Base-by-base conservation (phyloP, 2,888 invertebrate genomes). In the Rhopalosiphum nymphaeae region DNA sequence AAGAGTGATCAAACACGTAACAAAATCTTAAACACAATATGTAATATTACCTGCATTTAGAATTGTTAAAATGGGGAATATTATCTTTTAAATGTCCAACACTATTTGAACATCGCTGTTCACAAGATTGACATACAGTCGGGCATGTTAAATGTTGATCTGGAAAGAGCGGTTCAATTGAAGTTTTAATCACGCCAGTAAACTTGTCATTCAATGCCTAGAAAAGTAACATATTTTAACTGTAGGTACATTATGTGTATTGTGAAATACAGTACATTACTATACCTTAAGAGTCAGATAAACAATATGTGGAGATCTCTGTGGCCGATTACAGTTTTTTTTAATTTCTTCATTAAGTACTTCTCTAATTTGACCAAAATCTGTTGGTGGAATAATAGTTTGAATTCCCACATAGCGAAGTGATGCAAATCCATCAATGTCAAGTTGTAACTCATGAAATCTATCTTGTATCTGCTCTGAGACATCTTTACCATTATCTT, bases 71-170 rank as follows among this genome's bases (percentile, higher is more conserved):
- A 96, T 97, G 97, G 29, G 97, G 96, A 95, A 97, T 96, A 25
- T 97, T 97, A 94, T 97, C 97, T 56, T 96, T 96, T 87, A 96
- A 96, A 95, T 97, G 97, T 0, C 97, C 97, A 97, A 97, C 97
- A 44, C 97, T 97, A 93, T 97, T 96, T 95, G 96, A 96, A 95
- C 97, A 97, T 53, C 97, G 96, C 92, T 96, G 96, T 92, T 96
- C 96, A 96, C 98, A 98, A 5, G 97, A 97, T 94, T 97, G 96
- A 95, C 98, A 98, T 95, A 97, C 97, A 3, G 97, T 96, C 44
- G 97, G 96, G 95, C 98, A 98, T 0, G 98, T 97, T 95, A 98
- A 98, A 96, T 98, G 98, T 95, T 98, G 97, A 95, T 98, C 97
- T 61, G 98, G 97, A 96, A 98, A 98, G 91, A 97, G 96, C 95